Percentiles rank a stretch among this genome's conserved stretches.
These are phyloP conservation scores for Philereme transversata DNA, from an alignment of 2,888 invertebrate species.

Conservation along the genomic window DNA sequence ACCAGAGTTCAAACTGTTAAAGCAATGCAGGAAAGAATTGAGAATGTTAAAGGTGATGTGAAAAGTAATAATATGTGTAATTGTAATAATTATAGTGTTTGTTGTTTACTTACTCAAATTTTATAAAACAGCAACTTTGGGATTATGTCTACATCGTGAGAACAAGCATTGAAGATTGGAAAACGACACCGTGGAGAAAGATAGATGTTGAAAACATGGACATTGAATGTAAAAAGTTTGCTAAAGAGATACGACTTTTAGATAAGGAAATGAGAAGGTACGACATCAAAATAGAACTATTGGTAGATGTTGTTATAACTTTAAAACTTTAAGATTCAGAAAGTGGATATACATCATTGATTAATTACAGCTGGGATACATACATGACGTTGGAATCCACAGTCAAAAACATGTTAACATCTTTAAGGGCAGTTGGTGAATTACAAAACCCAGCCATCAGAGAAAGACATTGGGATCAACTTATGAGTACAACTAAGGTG, in stretches of 20 bases:
- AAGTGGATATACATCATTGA: not conserved
- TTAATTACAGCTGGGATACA: conserved; percentile 90
- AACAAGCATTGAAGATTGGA: conserved; percentile 97
- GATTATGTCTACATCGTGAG: conserved; percentile 96
- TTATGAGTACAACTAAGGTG: conserved; percentile 98
- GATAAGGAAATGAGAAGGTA: conserved; percentile 96
- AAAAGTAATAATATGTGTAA: not conserved
- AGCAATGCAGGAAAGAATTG: conserved; percentile 95
- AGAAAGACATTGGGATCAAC: conserved; percentile 98
- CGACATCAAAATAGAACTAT: not conserved
- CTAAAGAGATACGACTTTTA: conserved; percentile 94
- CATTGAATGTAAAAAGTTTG: conserved; percentile 98
- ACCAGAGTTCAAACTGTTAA: conserved; percentile 96
- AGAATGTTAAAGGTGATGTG: conserved; percentile 90
- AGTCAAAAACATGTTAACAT: conserved; percentile 98
- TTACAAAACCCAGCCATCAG: conserved; percentile 98
- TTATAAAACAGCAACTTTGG: conserved; percentile 92
- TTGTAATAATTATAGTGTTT: not conserved
- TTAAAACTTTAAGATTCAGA: not conserved
- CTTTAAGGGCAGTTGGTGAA: conserved; percentile 96
- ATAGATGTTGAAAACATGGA: conserved; percentile 99
- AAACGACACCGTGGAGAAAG: conserved; percentile 97
- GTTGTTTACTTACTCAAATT: conserved; percentile 2
- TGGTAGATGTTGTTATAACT: not conserved
- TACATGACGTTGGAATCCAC: conserved; percentile 94